Evolutionary conservation across 1,140 invertebrate species (phyloP).

Genomic region (Nebria ingens): DNA sequence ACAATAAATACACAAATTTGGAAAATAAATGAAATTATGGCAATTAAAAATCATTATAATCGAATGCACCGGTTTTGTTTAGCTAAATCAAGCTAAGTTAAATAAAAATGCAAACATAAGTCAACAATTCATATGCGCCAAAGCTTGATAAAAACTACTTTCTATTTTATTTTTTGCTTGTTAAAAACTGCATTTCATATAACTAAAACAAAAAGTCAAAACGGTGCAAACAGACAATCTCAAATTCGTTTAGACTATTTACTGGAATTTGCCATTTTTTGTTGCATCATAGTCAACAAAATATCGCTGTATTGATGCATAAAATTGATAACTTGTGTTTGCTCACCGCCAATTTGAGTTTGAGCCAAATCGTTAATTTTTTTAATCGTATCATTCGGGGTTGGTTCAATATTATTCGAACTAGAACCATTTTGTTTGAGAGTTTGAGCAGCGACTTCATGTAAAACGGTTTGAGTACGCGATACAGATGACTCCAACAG

Average conservation of each 20-base stretch:
- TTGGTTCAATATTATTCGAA: constrained; percentile 25
- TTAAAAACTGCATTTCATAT: neutral
- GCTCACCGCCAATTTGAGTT: constrained; percentile 34
- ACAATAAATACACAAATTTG: neutral
- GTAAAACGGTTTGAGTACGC: constrained; percentile 43
- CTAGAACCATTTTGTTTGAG: constrained; percentile 20
- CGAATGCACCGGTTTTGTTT: neutral
- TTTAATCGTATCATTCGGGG: constrained; percentile 31
- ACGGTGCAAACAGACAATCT: neutral
- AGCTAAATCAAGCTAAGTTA: too few species aligned
- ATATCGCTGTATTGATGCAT: constrained; percentile 56
- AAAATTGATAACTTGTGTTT: constrained; percentile 44
- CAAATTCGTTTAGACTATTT: constrained; percentile 9
- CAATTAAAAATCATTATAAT: neutral
- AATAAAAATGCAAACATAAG: too few species aligned
- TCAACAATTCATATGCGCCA: too few species aligned
- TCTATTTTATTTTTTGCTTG: neutral
- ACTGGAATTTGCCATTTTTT: constrained; percentile 40
- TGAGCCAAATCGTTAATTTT: constrained; percentile 31
- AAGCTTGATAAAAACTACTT: neutral
- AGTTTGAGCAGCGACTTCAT: constrained; percentile 28
- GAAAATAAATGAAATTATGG: neutral
- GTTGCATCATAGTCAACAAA: constrained; percentile 48
- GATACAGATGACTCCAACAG: constrained; percentile 42
- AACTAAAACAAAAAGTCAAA: neutral